Base-by-base conservation (phyloP, 2,888 invertebrate species). In the Lepidocyrtoides sp. region DNA sequence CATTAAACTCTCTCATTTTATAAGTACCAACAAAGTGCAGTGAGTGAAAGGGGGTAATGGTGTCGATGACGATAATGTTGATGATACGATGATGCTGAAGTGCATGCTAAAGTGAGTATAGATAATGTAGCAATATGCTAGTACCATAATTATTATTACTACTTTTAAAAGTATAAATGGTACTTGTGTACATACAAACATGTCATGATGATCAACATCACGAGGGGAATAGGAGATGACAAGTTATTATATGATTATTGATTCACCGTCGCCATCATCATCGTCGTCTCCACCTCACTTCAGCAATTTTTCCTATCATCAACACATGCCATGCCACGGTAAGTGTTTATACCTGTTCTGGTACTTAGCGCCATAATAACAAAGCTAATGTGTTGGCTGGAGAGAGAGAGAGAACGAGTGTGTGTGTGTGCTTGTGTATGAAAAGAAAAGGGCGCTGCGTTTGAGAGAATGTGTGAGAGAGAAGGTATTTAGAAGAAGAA, bases 211-310 rank as follows among this genome's bases (percentile, higher is more conserved):
- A 77, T 60, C 36, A 69, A 12, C 20, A 57, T 81, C 81, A 60
- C 60, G 36, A 57, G 41, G 60, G 60, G 66, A 77, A 88, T 72
- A 32, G 72, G 17, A 69, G 89, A 72, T 89, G 89, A 89, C 82
- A 89, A 84, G 83, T 83, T 84, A 89, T 89, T 89, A 84, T 69
- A 77, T 83, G 89, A 89, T 83, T 89, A 89, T 89, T 84, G 83
- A 89, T 89, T 89, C 89, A 75, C 60, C 77, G 44, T 48, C 84
- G n/a, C 36, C 41, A 63, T 7, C 81, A 57, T 20, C 36, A 57
- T 41, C 66, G 51, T 69, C 63, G n/a, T 26, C 48, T 69, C 26
- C 72, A 84, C 32, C 29, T n/a, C n/a, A 51, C 63, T 60, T 60
- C 20, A 5, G 44, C 44, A 26, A 66, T 29, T 44, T 54, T 77